Evolutionary conservation across 2,797 vertebrate genomes (phyloP).

Genomic region (Platalea minor): DNA sequence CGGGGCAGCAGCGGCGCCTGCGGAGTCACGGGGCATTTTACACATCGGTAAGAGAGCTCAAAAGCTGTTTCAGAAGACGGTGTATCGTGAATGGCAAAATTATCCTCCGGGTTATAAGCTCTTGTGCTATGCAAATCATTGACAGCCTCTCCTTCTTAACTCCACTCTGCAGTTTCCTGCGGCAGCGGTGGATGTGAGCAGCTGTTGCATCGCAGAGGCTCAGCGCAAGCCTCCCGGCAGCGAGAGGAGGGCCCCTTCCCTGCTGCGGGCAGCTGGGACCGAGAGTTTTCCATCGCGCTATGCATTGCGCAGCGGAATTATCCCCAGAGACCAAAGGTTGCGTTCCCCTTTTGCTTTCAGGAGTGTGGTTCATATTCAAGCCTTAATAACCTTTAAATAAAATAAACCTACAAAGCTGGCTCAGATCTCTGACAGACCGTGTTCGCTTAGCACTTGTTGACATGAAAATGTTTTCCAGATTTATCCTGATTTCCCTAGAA

Average conservation of each 20-base stretch:
- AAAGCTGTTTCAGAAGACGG: not conserved
- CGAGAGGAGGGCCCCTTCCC: not conserved
- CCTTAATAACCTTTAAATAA: not conserved
- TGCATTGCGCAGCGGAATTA: not conserved
- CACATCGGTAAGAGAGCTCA: not conserved
- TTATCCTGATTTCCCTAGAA: not conserved
- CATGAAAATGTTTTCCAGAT: not conserved
- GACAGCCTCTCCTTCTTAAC: not conserved
- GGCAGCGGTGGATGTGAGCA: not conserved
- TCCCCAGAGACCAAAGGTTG: not conserved
- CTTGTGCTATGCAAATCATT: not conserved
- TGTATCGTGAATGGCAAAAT: not conserved
- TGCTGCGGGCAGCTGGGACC: not conserved
- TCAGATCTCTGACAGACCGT: fast-evolving
- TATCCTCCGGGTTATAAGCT: not conserved
- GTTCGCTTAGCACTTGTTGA: not conserved
- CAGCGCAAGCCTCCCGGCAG: not conserved
- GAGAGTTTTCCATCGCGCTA: not conserved
- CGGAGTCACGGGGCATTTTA: not conserved
- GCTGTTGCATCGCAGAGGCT: not conserved
- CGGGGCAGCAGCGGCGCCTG: not conserved
- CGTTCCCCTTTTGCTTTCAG: not conserved
- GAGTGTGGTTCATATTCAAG: not conserved
- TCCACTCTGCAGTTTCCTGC: not conserved
- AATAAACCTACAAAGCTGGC: not conserved